Evolutionary conservation across 2,888 invertebrate genomes (phyloP).

Genomic region (Polydesmus complanatus): DNA sequence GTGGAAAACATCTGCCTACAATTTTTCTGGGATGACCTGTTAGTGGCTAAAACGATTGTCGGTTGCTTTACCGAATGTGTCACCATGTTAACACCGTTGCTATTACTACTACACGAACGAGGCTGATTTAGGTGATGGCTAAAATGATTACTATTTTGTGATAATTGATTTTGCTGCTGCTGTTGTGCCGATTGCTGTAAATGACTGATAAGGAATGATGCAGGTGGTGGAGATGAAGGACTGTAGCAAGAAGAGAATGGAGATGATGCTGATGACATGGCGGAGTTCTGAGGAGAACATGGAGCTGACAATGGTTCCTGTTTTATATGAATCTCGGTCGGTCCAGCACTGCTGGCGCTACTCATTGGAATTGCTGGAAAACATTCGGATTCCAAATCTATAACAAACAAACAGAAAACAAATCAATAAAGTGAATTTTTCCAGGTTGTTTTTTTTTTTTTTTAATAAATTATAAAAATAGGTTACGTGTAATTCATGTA

Average conservation of each 20-base stretch:
- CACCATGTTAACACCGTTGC: constrained; percentile 38
- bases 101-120: constrained; percentile 20
- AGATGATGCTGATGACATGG: constrained; percentile 7
- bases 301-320: constrained; percentile 24
- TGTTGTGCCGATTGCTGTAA: constrained; percentile 43
- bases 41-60: constrained; percentile 32
- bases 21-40: constrained; percentile 22
- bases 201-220: constrained; percentile 1
- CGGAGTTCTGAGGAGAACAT: constrained; percentile 14
- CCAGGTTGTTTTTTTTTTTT: too few relatives aligned
- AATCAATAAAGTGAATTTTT: too few relatives aligned
- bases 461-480: background rate
- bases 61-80: constrained; percentile 40
- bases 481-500: background rate
- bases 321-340: constrained; percentile 22
- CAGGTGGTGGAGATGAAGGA: background rate
- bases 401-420: background rate
- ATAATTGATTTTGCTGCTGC: constrained; percentile 35
- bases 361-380: constrained; percentile 66
- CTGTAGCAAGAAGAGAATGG: constrained; percentile 10
- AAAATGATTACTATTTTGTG: constrained; percentile 22
- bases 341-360: constrained; percentile 35
- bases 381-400: constrained; percentile 64
- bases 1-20: constrained; percentile 37
- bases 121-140: constrained; percentile 18